These are phyloP conservation scores for Temnothorax rugatulus DNA, from an alignment of 2,888 invertebrate genomes.

Conservation along the genomic window DNA sequence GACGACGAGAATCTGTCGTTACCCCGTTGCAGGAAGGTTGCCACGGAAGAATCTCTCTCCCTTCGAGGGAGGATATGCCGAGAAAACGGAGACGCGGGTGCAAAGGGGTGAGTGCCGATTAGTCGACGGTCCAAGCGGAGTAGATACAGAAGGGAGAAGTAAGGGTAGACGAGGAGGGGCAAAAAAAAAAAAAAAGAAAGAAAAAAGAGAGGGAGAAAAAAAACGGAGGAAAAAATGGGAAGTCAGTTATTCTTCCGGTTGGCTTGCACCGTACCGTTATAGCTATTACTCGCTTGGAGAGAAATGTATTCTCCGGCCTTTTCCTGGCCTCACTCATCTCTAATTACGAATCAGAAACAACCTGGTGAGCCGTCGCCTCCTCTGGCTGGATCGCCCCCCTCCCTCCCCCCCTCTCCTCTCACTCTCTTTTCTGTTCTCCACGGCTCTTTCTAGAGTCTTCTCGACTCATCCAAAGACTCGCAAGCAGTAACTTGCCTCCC, in stretches of 20 bases:
- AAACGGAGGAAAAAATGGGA: constrained; percentile 53
- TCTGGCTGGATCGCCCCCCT: constrained; percentile 43
- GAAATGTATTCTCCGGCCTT: constrained; percentile 78
- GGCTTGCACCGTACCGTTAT: constrained; percentile 74
- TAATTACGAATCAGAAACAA: constrained; percentile 85
- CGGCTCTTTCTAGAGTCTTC: constrained; percentile 53
- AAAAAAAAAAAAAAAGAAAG: neutral
- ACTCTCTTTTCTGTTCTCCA: constrained; percentile 30
- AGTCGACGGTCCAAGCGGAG: constrained; percentile 34
- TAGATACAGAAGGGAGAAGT: neutral
- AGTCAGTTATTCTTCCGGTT: constrained; percentile 77
- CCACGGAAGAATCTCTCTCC: constrained; percentile 56
- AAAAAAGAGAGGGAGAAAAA: constrained; percentile 54
- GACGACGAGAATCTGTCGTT: constrained; percentile 65
- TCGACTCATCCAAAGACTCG: constrained; percentile 54
- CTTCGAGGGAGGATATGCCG: constrained; percentile 33
- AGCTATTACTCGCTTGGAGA: constrained; percentile 77
- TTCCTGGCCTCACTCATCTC: constrained; percentile 80
- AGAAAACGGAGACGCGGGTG: constrained; percentile 33
- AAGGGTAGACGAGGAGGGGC: neutral
- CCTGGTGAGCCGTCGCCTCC: constrained; percentile 70
- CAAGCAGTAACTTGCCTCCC: constrained; percentile 40
- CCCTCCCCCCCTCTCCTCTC: constrained; percentile 48
- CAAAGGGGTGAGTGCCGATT: constrained; percentile 23
- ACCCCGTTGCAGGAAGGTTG: constrained; percentile 58